Evolutionary conservation across 2,888 invertebrate genomes (phyloP), one percentile per base, ranked within the genome.

Genomic region (Erannis defoliaria): DNA sequence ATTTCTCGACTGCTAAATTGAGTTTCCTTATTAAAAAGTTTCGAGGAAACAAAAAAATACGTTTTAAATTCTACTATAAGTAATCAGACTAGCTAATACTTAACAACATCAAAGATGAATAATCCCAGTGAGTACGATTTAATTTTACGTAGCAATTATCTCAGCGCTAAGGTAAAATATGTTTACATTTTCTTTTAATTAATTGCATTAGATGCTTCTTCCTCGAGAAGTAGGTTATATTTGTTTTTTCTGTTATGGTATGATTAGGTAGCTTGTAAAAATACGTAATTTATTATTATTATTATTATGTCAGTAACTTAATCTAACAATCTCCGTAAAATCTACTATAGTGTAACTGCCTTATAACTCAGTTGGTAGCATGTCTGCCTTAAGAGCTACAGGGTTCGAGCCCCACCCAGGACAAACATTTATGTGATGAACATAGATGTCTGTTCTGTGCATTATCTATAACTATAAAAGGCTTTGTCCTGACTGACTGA

Each of bases 191-290:
- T 31, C 43, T 63, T 59, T 68, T 54, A 61, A 66, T 70, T 71
- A 70, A 74, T 74, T 74, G 72, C 51, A 50, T 57, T 61, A 54
- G 54, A 64, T 70, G 67, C 64, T 74, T 56, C 33, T 40, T 74
- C 59, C 55, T 51, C 18, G 37, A 63, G 67, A 64, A 57, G 35
- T 54, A 55, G 50, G 58, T 57, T 62, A 55, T 50, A 55, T 35
- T 26, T 46, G 21, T 58, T 43, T 48, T 49, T 18, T 16, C n/a
- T 14, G 33, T 14, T 33, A n/a, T 29, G 9, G 16, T 19, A 29
- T 38, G 29, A 31, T 26, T 16, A 23, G 37, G 42, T 56, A 38
- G n/a, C 37, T 37, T 33, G 26, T 31, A 49, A 14, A 42, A 43
- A 43, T 29, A 40, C 31, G 5, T 6, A 38, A 29, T 49, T 45